Conservation (phyloP, 2,888 invertebrate genomes). For the Seira ritae region DNA sequence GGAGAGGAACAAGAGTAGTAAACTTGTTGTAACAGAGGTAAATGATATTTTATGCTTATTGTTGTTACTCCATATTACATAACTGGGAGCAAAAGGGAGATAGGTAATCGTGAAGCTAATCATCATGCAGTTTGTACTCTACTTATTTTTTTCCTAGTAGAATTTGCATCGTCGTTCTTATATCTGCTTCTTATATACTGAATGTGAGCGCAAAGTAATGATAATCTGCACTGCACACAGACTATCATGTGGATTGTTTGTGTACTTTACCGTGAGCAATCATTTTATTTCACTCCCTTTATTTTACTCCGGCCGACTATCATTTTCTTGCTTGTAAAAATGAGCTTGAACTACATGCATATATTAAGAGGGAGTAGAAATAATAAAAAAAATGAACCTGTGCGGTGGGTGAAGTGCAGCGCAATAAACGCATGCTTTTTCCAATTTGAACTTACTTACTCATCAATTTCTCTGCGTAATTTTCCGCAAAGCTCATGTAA, state of each 20-base stretch:
- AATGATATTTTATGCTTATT: neutral
- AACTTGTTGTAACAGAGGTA: neutral
- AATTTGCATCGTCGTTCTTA: neutral
- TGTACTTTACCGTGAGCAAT: neutral
- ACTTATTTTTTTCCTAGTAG: neutral
- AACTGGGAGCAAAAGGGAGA: neutral
- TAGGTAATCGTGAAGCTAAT: neutral
- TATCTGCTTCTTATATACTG: neutral
- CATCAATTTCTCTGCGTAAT: no score
- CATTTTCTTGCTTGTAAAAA: neutral
- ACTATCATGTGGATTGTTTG: neutral
- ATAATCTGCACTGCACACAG: neutral
- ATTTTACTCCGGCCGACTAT: neutral
- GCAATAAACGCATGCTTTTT: no score
- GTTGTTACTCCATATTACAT: neutral
- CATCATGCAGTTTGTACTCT: conserved; percentile 14
- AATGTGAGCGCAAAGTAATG: neutral
- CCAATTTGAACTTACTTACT: no score
- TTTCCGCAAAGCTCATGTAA: no score
- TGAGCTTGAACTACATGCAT: conserved; percentile 52
- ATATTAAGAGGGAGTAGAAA: conserved; percentile 22
- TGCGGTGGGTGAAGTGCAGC: no score
- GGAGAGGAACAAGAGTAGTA: conserved; percentile 1
- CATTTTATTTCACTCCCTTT: conserved; percentile 1
- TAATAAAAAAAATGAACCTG: no score